Conservation (phyloP, 1,140 invertebrate genomes). For the Apocrypta bakeri region DNA sequence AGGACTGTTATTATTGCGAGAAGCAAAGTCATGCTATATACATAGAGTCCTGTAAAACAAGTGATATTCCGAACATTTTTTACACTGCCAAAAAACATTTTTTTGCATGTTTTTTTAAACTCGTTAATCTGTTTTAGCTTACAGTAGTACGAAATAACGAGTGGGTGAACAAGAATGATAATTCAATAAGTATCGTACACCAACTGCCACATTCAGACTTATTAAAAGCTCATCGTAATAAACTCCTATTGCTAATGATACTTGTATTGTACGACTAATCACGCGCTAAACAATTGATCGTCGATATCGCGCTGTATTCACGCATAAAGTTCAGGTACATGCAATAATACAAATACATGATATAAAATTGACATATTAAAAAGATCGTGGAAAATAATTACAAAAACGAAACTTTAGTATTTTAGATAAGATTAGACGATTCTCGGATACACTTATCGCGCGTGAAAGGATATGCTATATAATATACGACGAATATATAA, state of each 20-base stretch:
- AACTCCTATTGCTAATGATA: not conserved
- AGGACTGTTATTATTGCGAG: not conserved
- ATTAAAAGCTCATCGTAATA: not conserved
- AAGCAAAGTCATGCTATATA: slow-evolving; percentile 31
- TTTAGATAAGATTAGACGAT: not conserved
- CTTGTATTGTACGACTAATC: not conserved
- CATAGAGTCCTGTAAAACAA: not conserved
- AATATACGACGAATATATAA: not conserved
- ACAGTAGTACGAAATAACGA: not conserved
- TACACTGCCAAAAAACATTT: not conserved
- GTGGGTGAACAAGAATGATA: not conserved
- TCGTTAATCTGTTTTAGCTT: not conserved
- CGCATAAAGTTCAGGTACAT: slow-evolving; percentile 9
- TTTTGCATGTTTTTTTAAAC: not conserved
- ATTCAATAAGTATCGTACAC: not conserved
- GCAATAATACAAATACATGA: slow-evolving; percentile 35
- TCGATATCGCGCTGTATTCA: no score
- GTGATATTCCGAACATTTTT: not conserved
- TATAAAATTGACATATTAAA: not conserved
- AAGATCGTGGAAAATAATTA: no score
- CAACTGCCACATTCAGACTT: not conserved
- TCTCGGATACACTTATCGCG: not conserved
- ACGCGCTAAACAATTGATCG: slow-evolving; percentile 25
- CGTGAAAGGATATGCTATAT: not conserved
- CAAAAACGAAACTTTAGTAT: not conserved